phyloP scores from a whole-genome alignment of 2,113 vertebrate species.

The Hypocryptadius cinnamomeus region DNA sequence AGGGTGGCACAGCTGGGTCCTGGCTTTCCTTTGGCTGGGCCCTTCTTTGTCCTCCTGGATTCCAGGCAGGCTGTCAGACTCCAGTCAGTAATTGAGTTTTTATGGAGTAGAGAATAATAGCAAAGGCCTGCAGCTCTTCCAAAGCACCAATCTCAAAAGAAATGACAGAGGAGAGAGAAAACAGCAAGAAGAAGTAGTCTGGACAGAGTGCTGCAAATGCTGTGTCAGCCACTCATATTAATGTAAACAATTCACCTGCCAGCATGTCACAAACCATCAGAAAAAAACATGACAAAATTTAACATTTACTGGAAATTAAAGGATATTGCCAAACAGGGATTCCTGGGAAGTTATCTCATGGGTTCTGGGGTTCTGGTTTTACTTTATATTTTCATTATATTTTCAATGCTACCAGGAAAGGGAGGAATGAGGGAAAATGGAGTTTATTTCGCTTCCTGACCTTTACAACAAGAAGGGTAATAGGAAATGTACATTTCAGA shows the following conservation, averaged over 20 bases:
- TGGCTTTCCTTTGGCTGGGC: not conserved
- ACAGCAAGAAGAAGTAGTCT: not conserved
- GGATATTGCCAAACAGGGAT: not conserved
- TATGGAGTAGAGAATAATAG: not conserved
- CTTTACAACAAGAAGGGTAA: not conserved
- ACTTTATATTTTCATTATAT: too few species aligned
- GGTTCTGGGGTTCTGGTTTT: not conserved
- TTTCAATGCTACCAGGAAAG: not conserved
- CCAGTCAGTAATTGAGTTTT: not conserved
- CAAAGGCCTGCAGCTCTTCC: not conserved
- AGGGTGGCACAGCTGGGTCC: not conserved
- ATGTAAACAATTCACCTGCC: not conserved
- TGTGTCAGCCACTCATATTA: not conserved
- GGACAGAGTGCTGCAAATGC: not conserved
- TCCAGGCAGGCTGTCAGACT: not conserved
- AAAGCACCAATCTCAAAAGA: not conserved
- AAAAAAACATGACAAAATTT: not conserved
- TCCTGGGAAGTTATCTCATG: fast-evolving
- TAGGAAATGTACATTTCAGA: not conserved
- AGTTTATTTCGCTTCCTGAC: not conserved
- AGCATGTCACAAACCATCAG: not conserved
- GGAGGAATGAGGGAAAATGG: not conserved
- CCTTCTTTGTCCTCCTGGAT: not conserved
- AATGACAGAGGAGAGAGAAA: not conserved
- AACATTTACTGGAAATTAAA: not conserved